Evolutionary conservation across 2,888 invertebrate species (phyloP).

Genomic region (Sceliomorpha sp.): DNA sequence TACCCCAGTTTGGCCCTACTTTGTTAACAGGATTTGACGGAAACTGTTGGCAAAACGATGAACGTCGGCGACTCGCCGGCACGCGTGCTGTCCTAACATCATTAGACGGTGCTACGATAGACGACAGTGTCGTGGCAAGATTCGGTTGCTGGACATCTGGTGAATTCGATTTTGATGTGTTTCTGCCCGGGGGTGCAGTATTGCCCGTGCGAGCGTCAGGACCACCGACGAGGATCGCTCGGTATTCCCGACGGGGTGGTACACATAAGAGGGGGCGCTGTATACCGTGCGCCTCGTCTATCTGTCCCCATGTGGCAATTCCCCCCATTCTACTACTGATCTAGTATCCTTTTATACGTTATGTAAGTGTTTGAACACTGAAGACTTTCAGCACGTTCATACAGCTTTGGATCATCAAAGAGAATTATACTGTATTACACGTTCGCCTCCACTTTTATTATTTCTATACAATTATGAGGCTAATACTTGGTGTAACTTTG

Average conservation of each 20-base stretch:
- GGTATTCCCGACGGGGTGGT: slow-evolving; percentile 64
- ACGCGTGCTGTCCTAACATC: slow-evolving; percentile 63
- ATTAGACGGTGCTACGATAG: slow-evolving; percentile 60
- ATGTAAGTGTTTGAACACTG: slow-evolving; percentile 48
- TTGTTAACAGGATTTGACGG: slow-evolving; percentile 1
- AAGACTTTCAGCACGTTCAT: slow-evolving; percentile 26
- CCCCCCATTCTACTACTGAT: slow-evolving; percentile 44
- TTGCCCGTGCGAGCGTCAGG: slow-evolving; percentile 37
- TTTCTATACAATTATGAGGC: too few species aligned
- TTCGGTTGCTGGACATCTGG: slow-evolving; percentile 77
- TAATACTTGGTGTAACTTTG: too few species aligned
- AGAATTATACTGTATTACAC: slow-evolving; percentile 49
- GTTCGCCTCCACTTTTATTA: slow-evolving; percentile 24
- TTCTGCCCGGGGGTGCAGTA: slow-evolving; percentile 71
- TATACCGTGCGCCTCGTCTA: slow-evolving; percentile 12
- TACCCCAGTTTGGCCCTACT: not conserved
- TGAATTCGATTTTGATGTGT: slow-evolving; percentile 80
- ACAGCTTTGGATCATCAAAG: slow-evolving; percentile 31
- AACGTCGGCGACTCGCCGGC: slow-evolving; percentile 55
- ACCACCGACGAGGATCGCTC: slow-evolving; percentile 39
- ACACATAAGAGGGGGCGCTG: slow-evolving; percentile 51
- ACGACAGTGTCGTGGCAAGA: slow-evolving; percentile 58
- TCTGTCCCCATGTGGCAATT: slow-evolving; percentile 56
- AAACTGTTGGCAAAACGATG: slow-evolving; percentile 39
- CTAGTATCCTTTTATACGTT: slow-evolving; percentile 35